Evolutionary conservation across 2,113 vertebrate genomes (phyloP).

Genomic region (Nesoenas mayeri): DNA sequence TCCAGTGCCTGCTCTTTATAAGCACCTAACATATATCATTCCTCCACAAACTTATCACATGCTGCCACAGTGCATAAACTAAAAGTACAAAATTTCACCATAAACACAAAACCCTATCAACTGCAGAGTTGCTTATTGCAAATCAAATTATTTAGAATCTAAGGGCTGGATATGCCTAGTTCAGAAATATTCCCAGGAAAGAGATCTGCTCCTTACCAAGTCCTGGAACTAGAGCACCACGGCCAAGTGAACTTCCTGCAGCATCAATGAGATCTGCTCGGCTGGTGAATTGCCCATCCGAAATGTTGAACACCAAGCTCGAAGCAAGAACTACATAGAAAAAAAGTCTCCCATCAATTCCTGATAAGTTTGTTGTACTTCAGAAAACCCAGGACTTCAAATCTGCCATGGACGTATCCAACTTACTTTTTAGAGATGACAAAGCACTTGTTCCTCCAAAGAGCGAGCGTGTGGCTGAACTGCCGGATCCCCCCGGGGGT

Average conservation of each 20-base stretch:
- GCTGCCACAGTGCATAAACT: neutral
- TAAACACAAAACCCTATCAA: rapidly evolving
- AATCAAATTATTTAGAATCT: neutral
- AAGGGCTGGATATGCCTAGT: neutral
- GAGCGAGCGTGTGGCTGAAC: conserved; percentile 95
- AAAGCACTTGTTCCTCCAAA: conserved; percentile 95
- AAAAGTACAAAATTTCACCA: neutral
- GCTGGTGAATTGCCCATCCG: conserved; percentile 94
- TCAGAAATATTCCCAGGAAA: neutral
- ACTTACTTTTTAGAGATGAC: conserved; percentile 96
- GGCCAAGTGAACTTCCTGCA: conserved; percentile 93
- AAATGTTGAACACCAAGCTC: conserved; percentile 92
- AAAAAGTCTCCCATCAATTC: neutral
- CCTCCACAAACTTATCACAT: neutral
- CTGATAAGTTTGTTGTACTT: neutral
- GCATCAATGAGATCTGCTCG: conserved; percentile 95
- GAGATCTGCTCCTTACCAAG: conserved; percentile 81
- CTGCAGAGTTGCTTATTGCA: neutral
- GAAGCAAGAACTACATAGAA: conserved; percentile 87
- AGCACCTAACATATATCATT: neutral
- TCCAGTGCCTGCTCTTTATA: neutral
- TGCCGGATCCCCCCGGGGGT: conserved; percentile 92
- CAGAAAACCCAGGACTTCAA: neutral
- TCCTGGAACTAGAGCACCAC: conserved; percentile 95
- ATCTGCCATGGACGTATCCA: rapidly evolving